Evolutionary conservation across 2,797 vertebrate genomes (phyloP), one percentile per base, ranked within the genome.

Genomic region (Gobionotothen gibberifrons): DNA sequence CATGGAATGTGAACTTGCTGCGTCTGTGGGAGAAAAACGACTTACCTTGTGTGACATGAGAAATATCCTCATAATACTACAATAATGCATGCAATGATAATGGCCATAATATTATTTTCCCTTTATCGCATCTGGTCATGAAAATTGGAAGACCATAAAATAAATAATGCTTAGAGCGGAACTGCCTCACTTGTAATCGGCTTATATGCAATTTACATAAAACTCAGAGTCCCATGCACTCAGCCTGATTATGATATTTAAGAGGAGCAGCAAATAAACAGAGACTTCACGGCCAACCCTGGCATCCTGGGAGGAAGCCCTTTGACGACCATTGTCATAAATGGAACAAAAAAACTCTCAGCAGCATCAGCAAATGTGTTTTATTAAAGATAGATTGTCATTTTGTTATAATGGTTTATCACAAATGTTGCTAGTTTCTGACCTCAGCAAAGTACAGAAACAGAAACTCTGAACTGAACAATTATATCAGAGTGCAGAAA

Each of bases 151-250:
- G 91, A 92, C 90, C 89, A 92, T 93, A 93, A 94, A 95, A 94
- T 94, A 94, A 94, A 93, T 93, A 93, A 92, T 91, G 85, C 93
- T 92, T 93, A 90, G 75, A 73, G 90, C 84, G 47, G 84, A 89
- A 89, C 90, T 91, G 92, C 90, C 90, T 93, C 82, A 81, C 85
- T 92, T 92, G 89, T 94, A 95, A 95, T 94, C 93, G 90, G 93
- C 92, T 94, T 95, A 94, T 83, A 48, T 78, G 81, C 84, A 92
- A 94, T 95, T 94, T 95, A 93, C 93, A 95, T 95, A 94, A 94
- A 93, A 93, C 91, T 92, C 91, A 69, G 84, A 87, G 88, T 91
- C 87, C 91, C 87, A 82, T 87, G 83, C 89, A 93, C 87, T 86
- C 89, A 84, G 59, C 85, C 87, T 89, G 90, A 94, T 94, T 92